Evolutionary conservation across 2,888 invertebrate species (phyloP).

Genomic region (Cyrtodaria siliqua): DNA sequence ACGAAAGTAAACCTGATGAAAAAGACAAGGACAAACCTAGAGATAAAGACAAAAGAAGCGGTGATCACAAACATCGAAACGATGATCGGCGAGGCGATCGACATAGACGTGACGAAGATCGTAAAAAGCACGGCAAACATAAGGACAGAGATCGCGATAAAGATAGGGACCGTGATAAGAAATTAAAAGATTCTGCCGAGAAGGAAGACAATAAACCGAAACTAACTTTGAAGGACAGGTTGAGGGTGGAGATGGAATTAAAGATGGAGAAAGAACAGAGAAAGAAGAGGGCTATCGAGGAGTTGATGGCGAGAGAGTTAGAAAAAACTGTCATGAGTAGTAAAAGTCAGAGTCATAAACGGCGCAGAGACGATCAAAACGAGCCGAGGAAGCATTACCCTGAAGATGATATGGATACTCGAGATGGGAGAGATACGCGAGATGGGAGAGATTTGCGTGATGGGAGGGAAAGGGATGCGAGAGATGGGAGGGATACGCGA

Average conservation of each 20-base stretch:
- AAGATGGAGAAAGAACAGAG: conserved; percentile 64
- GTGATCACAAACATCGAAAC: conserved; percentile 18
- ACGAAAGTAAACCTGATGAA: conserved; percentile 26
- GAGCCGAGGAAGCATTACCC: conserved; percentile 47
- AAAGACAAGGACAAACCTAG: conserved; percentile 30
- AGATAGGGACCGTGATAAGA: conserved; percentile 43
- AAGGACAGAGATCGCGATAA: conserved; percentile 37
- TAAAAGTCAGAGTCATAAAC: conserved; percentile 23
- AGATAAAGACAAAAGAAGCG: conserved; percentile 24
- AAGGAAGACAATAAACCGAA: conserved; percentile 56
- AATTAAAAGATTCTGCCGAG: neutral
- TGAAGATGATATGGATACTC: conserved; percentile 27
- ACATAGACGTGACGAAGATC: conserved; percentile 47
- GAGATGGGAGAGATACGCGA: neutral
- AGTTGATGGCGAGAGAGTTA: conserved; percentile 71
- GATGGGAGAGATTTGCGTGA: neutral
- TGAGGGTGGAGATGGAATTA: conserved; percentile 64
- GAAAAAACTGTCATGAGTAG: conserved; percentile 64
- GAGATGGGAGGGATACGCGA: conserved; percentile 21
- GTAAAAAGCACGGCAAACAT: conserved; percentile 36
- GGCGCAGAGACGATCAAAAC: conserved; percentile 27
- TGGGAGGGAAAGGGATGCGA: conserved; percentile 46
- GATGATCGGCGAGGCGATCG: conserved; percentile 32
- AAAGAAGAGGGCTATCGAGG: conserved; percentile 70
- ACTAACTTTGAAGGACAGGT: conserved; percentile 59